Base-by-base conservation (phyloP, 2,888 invertebrate genomes). In the Leptopterna dolabrata region DNA sequence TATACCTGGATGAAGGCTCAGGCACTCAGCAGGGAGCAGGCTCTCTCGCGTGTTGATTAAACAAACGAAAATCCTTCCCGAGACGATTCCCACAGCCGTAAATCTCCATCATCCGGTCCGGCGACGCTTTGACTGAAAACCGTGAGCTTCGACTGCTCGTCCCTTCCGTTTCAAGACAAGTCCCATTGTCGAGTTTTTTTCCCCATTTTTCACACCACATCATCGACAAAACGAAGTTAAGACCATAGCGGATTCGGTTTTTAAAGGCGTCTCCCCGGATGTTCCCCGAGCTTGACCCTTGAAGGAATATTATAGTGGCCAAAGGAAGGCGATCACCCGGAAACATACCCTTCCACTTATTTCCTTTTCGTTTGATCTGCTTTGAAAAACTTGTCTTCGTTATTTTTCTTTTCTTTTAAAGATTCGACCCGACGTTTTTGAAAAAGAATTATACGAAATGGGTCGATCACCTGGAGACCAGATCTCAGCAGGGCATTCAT, bases 241-340 rank as follows among this genome's bases (percentile, higher is more conserved):
- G 45, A 78, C 19, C 78, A 45, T 45, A 43, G 41, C 78, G 78
- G 45, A 78, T 45, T 24, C 45, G 78, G 78, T 19, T 45, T 78
- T 78, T 78, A 45, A 45, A 45, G 45, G 45, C 78, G 78, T 29
- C 73, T 27, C 30, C 16, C 30, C 16, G 73, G 78, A 78, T 78
- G 78, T 78, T n/a, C 45, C 45, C 76, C 43, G 24, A 24, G 13
- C 45, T 45, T 78, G 45, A 45, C 45, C 78, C 78, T 45, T 78
- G 24, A 45, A 78, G 43, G 41, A 78, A 45, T 78, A 78, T 78
- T 78, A 78, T 78, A 45, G 43, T 41, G 76, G 19, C 16, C 76
- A 36, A 16, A 9, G 55, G 81, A 13, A 81, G 81, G 81, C 81
- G 81, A 55, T 81, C 81, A 81, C 81, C 81, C 81, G 81, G 81